Conservation (phyloP, 2,797 vertebrate species). For the Urophycis tenuis region DNA sequence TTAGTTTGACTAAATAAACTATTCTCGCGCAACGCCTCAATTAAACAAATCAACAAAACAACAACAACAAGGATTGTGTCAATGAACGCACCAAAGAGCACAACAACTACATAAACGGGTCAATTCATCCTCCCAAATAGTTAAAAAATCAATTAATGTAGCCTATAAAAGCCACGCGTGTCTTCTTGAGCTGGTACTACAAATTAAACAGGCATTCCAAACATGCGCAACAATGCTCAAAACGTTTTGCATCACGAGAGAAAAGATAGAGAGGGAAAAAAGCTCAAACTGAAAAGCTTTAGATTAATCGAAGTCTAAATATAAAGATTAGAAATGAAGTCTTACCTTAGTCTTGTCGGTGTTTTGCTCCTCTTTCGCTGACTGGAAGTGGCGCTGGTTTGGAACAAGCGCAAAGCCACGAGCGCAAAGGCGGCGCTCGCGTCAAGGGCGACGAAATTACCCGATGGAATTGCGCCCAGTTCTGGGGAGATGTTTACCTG, state of each 20-base stretch:
- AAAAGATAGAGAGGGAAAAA: background rate
- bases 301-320: background rate
- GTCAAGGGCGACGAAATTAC: slow-evolving; percentile 58
- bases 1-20: background rate
- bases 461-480: slow-evolving; percentile 9
- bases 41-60: background rate
- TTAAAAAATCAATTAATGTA: background rate
- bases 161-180: background rate
- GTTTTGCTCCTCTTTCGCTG: background rate
- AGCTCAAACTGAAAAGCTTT: background rate
- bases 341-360: background rate
- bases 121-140: too few relatives aligned
- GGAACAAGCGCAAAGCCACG: background rate
- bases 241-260: background rate
- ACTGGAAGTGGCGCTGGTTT: background rate
- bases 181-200: background rate
- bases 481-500: slow-evolving; percentile 12
- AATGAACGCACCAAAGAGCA: background rate
- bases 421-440: background rate
- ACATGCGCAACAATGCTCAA: background rate
- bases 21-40: background rate
- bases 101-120: background rate
- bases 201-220: background rate
- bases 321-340: background rate
- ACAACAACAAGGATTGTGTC: background rate